Evolutionary conservation across 1,140 invertebrate species (phyloP), one percentile per base, ranked within the genome.

Genomic region (Penaeus japonicus): DNA sequence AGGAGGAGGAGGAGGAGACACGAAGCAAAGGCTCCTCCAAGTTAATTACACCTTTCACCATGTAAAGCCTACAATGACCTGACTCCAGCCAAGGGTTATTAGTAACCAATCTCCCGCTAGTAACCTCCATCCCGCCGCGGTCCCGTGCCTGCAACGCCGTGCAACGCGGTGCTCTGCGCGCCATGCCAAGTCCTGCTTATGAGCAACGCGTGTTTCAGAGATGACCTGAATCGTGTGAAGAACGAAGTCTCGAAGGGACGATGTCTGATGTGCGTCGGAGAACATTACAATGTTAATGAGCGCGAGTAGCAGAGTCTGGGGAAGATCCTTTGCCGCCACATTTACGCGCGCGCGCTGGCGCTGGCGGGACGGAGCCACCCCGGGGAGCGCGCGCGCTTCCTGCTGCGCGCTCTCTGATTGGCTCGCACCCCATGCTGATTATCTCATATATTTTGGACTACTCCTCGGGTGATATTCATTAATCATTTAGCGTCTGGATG

Each of bases 401-500:
- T 35, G 80, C 80, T 83, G 80, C 17, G 57, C 57, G 24, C 27
- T 59, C 20, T 83, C 80, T 83, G 80, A 83, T 83, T 65, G 80
- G 57, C 80, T 83, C n/a, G 80, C 80, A 65, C 80, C 80, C 54
- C 80, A 83, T 83, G 80, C 80, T 83, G 80, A 83, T 83, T 83
- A 83, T 83, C 80, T 83, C 80, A 83, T 83, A 83, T 83, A 83
- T 83, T 83, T 83, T 83, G 80, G 80, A 83, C 80, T 83, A 83
- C 80, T 83, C 80, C 80, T 83, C 80, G 55, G 80, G 80, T 83
- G 80, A 83, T 62, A 83, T 83, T 83, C 80, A 83, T 83, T 83
- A 83, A 83, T 83, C 80, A 83, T 83, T 83, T 83, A 83, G 62
- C 80, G 80, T 83, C 80, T 83, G 80, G 54, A 55, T 59, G 57